Percentiles rank a stretch among this genome's conserved stretches.
phyloP scores from a whole-genome alignment of 2,113 vertebrate genomes.

The Apteryx owenii region DNA sequence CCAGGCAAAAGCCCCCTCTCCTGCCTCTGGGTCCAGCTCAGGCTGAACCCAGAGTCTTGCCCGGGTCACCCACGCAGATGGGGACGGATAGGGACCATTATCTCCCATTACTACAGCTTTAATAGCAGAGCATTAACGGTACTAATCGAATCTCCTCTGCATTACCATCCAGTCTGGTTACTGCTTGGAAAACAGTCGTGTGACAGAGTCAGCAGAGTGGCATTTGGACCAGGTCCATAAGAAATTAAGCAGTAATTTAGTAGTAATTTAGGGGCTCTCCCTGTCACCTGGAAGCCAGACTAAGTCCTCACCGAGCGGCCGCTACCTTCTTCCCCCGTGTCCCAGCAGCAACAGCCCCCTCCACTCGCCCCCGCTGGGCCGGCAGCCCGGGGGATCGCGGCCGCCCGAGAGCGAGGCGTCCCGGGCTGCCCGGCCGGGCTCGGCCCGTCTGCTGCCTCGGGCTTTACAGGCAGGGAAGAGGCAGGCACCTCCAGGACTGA shows the following conservation, averaged over 20 bases:
- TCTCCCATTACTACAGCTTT: too few relatives aligned
- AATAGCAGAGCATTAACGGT: neutral
- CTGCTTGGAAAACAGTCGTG: neutral
- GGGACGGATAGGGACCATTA: too few relatives aligned
- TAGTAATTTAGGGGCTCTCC: neutral
- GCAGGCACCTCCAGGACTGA: rapidly evolving
- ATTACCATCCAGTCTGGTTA: neutral
- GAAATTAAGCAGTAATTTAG: neutral
- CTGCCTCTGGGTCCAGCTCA: rapidly evolving
- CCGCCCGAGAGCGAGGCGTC: too few relatives aligned
- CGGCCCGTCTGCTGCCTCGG: neutral
- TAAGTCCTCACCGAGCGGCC: neutral
- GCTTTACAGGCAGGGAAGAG: neutral
- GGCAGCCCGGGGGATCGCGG: too few relatives aligned
- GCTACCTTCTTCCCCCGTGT: neutral
- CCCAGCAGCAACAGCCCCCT: too few relatives aligned
- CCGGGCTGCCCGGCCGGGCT: neutral
- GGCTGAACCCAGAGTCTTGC: neutral
- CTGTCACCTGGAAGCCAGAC: neutral
- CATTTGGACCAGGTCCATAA: neutral
- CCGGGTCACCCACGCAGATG: too few relatives aligned
- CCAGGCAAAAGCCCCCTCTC: neutral
- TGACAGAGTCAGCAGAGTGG: neutral
- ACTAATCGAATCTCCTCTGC: neutral
- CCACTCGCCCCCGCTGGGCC: too few relatives aligned